Conservation (phyloP, 2,113 vertebrate genomes). For the Colistium nudipinnis region DNA sequence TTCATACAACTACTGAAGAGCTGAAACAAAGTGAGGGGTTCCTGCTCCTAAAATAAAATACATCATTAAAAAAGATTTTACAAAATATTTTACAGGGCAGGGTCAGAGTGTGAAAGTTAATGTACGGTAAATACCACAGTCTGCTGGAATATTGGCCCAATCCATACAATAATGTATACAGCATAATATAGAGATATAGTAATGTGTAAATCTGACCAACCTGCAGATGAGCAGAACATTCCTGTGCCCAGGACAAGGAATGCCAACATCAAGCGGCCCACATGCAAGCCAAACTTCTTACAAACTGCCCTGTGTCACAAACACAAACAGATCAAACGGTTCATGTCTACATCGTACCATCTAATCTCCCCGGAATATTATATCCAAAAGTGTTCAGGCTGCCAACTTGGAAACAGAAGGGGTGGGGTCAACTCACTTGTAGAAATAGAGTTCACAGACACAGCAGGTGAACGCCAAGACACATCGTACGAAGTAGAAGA, state of each 20-base stretch:
- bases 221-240: slow-evolving; percentile 97
- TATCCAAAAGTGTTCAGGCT: background rate
- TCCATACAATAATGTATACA: background rate
- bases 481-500: slow-evolving; percentile 98
- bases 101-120: background rate
- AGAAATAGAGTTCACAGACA: slow-evolving; percentile 97
- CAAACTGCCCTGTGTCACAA: slow-evolving; percentile 90
- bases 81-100: background rate
- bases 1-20: too few species aligned
- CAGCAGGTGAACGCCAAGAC: slow-evolving; percentile 96
- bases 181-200: too few species aligned
- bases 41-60: too few species aligned
- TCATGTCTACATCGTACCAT: background rate
- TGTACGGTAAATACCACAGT: background rate
- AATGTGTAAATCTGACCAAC: slow-evolving; percentile 74
- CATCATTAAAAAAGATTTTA: too few species aligned
- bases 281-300: slow-evolving; percentile 97
- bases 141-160: background rate
- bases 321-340: slow-evolving; percentile 17
- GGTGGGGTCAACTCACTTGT: slow-evolving; percentile 92
- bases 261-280: slow-evolving; percentile 94
- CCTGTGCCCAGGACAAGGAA: slow-evolving; percentile 96
- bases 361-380: background rate
- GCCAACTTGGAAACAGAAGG: slow-evolving; percentile 4
- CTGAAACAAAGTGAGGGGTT: too few species aligned